phyloP scores from a whole-genome alignment of 2,797 vertebrate species.

The Microchirus variegatus region DNA sequence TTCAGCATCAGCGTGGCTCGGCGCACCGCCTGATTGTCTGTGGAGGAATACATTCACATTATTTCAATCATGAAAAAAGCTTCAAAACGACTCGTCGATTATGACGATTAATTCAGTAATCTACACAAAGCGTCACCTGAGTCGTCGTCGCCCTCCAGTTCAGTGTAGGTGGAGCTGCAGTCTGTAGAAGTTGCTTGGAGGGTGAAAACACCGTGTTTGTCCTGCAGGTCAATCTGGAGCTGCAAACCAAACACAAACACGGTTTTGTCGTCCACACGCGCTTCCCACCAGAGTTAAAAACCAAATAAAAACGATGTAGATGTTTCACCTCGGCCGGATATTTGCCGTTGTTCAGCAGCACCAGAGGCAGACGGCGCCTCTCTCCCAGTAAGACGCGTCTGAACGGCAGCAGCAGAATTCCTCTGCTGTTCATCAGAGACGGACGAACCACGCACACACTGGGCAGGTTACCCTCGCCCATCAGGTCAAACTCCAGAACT shows the following conservation, averaged over 20 bases:
- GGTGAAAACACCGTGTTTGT: conserved; percentile 80
- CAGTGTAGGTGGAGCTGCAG: conserved; percentile 61
- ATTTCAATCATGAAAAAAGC: too few species aligned
- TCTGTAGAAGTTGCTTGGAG: conserved; percentile 75
- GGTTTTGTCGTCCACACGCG: not conserved
- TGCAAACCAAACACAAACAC: conserved; percentile 58
- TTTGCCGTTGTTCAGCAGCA: conserved; percentile 84
- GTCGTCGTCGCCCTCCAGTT: conserved; percentile 33
- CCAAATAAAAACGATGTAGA: too few species aligned
- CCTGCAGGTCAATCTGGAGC: conserved; percentile 84
- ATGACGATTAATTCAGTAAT: too few species aligned
- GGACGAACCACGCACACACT: conserved; percentile 83
- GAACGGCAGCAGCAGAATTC: conserved; percentile 85
- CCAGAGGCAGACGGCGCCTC: conserved; percentile 76
- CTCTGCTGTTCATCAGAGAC: conserved; percentile 63
- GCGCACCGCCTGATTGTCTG: conserved; percentile 68
- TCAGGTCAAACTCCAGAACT: conserved; percentile 82
- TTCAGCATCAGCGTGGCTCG: conserved; percentile 72
- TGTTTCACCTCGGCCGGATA: conserved; percentile 64
- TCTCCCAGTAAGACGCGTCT: conserved; percentile 78
- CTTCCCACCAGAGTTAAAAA: too few species aligned
- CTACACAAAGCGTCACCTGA: conserved; percentile 64
- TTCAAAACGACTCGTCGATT: too few species aligned
- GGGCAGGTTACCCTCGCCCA: conserved; percentile 88
- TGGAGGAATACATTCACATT: too few species aligned